phyloP scores from a whole-genome alignment of 2,113 vertebrate species.

The Chelonoidis abingdonii region DNA sequence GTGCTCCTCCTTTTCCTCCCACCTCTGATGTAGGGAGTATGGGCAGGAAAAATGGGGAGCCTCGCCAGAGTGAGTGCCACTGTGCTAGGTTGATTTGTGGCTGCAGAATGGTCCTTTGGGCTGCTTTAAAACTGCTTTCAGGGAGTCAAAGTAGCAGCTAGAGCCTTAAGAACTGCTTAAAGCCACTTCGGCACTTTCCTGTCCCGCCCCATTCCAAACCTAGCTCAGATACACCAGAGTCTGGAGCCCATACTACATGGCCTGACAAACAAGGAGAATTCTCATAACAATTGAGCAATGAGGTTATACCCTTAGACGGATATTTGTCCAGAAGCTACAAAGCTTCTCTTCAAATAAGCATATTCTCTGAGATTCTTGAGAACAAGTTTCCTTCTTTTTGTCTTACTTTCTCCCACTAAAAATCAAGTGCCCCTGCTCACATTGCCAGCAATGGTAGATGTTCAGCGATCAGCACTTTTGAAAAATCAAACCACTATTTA shows the following conservation, averaged over 20 bases:
- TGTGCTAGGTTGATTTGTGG: no score
- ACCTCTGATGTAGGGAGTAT: not conserved
- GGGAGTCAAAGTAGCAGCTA: no score
- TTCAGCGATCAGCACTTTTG: not conserved
- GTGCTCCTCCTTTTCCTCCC: not conserved
- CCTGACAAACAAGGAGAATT: not conserved
- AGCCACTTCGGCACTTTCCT: not conserved
- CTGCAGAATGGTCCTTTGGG: not conserved
- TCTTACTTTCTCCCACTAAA: not conserved
- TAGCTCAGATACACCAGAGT: not conserved
- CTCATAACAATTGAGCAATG: not conserved
- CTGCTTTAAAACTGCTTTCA: not conserved
- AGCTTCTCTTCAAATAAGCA: no score
- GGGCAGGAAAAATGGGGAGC: not conserved
- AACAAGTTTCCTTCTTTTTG: not conserved
- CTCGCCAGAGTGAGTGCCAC: no score
- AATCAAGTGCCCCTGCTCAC: not conserved
- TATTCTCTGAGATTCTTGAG: not conserved
- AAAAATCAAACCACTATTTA: not conserved
- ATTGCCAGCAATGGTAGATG: not conserved
- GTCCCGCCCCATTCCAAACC: not conserved
- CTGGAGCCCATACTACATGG: accelerated
- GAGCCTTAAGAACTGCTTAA: not conserved
- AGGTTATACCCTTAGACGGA: accelerated
- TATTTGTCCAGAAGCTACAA: not conserved